Evolutionary conservation across 2,113 vertebrate genomes (phyloP), one percentile per base, ranked within the genome.

Genomic region (Pipra filicauda): DNA sequence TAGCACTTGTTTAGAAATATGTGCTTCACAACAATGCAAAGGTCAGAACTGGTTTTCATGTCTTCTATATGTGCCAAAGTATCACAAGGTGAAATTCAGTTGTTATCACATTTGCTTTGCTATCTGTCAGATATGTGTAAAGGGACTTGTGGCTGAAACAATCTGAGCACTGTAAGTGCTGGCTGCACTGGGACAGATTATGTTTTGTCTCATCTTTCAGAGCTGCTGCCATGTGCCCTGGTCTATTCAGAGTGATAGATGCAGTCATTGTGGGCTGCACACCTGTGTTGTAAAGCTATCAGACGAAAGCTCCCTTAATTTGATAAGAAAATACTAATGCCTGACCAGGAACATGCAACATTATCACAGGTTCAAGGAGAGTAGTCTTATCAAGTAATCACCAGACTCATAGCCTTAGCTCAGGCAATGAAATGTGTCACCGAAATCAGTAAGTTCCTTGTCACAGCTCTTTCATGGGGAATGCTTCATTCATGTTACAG

Each of bases 11-110:
- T 94, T 61, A 61, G 59, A 94, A 96, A 57, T 57, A 69, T 44
- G 75, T 81, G 23, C 82, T 90, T 90, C 65, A 23, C 62, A 78
- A 27, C 72, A 65, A 49, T 64, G 76, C 75, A 51, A 96, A 96
- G 92, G 93, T 96, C 90, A 94, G 79, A 73, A 49, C n/a, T 74
- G 75, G 48, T 67, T 95, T 96, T 88, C 52, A 5, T 88, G 65
- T 90, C 79, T 90, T 78, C 48, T 62, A 0, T 52, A 67, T 55
- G 82, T 80, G 78, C 91, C 92, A 90, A 55, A 90, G 82, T 88
- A 89, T 95, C 91, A 88, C 88, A 96, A 77, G 91, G 69, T 97
- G 77, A 86, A 91, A 84, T 69, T 91, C 69, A 73, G 82, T 93
- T 93, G 57, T 95, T 93, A 94, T 44, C 92, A 48, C 82, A 17